phyloP scores from a whole-genome alignment of 2,113 vertebrate species.

The Phalacrocorax brasilianus region DNA sequence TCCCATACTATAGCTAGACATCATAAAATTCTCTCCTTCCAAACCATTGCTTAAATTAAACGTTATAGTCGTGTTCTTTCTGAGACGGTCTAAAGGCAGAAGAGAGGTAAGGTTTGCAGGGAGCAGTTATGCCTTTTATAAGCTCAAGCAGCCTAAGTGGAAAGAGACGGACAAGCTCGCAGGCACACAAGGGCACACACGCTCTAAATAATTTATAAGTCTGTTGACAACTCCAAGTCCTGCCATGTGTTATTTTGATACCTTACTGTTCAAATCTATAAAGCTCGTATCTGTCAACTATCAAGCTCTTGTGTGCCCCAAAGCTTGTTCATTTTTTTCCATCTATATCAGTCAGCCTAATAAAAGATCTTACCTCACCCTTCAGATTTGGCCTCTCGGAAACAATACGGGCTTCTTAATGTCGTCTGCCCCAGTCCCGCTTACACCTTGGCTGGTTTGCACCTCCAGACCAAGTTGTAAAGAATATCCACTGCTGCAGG shows the following conservation, averaged over 20 bases:
- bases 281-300: conserved; percentile 14
- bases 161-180: not conserved
- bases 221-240: conserved; percentile 45
- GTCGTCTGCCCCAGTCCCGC: not conserved
- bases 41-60: not conserved
- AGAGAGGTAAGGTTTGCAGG: not conserved
- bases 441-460: not conserved
- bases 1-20: not conserved
- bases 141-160: not conserved
- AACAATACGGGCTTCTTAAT: not conserved
- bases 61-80: accelerated
- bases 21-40: not conserved
- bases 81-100: not conserved
- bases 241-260: conserved; percentile 56
- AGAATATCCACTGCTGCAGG: not conserved
- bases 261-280: not conserved
- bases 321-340: conserved; percentile 34
- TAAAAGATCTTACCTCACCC: not conserved
- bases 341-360: not conserved
- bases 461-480: accelerated
- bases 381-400: not conserved
- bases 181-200: conserved; percentile 10
- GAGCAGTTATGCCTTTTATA: not conserved
- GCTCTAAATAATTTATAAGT: conserved; percentile 47
- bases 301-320: not conserved